Evolutionary conservation across 2,797 vertebrate genomes (phyloP).

Genomic region (Microhierax caerulescens): DNA sequence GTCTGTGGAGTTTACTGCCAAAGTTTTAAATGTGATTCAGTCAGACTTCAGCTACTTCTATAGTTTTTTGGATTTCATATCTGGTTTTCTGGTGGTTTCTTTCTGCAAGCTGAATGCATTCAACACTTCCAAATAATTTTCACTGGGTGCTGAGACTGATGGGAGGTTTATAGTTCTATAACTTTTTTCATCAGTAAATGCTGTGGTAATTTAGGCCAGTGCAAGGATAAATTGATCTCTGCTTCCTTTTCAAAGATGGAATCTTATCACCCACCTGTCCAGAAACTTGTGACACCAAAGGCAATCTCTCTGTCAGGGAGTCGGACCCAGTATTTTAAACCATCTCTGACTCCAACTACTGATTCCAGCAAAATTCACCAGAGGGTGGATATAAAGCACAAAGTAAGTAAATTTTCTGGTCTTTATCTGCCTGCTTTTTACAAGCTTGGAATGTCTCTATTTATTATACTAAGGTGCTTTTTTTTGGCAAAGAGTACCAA

Average conservation of each 20-base stretch:
- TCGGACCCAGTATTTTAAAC: conserved; percentile 88
- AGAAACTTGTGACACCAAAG: conserved; percentile 87
- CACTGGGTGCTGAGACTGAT: not conserved
- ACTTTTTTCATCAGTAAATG: not conserved
- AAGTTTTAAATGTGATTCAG: not conserved
- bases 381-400: conserved; percentile 80
- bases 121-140: not conserved
- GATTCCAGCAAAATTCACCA: conserved; percentile 77
- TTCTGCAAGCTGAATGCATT: not conserved
- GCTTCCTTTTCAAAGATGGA: conserved; percentile 82
- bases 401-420: conserved; percentile 75
- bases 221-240: conserved; percentile 18
- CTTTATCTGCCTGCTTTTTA: not conserved
- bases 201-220: not conserved
- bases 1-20: not conserved
- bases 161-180: not conserved
- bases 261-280: conserved; percentile 84
- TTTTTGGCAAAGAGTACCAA: not conserved
- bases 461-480: not conserved
- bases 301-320: conserved; percentile 77
- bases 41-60: not conserved
- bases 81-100: not conserved
- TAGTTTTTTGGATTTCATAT: not conserved
- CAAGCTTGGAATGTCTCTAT: not conserved
- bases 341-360: conserved; percentile 86